These are phyloP conservation scores for Myocastor coypus DNA, from an alignment of 2,113 vertebrate genomes.

Conservation along the genomic window DNA sequence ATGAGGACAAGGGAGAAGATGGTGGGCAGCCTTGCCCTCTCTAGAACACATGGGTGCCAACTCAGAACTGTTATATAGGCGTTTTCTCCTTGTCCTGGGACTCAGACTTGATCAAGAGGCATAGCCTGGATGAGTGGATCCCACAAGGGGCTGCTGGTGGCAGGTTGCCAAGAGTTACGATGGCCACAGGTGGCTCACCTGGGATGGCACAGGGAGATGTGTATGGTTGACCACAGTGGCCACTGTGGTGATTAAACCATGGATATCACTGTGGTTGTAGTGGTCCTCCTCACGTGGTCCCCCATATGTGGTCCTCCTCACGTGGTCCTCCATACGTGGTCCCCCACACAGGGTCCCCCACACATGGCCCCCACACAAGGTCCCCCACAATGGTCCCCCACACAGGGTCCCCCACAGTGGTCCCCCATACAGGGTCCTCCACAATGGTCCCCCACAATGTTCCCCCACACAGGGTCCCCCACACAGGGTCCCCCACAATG, in stretches of 20 bases:
- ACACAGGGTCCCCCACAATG: no score
- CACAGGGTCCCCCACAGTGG: neutral
- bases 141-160: neutral
- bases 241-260: neutral
- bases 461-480: no score
- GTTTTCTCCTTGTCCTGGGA: neutral
- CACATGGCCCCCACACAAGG: no score
- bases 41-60: neutral
- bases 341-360: no score
- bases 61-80: neutral
- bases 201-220: neutral
- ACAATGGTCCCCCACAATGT: no score
- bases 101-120: neutral
- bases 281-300: conserved; percentile 9
- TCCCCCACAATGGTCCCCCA: neutral
- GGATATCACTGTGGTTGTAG: no score
- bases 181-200: neutral
- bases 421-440: no score
- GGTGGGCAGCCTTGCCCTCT: neutral
- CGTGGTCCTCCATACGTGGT: no score
- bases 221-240: neutral
- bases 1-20: neutral
- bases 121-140: neutral
- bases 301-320: neutral
- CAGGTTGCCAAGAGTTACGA: neutral